These are phyloP conservation scores for Tapera naevia DNA, from an alignment of 2,797 vertebrate species.

Conservation along the genomic window DNA sequence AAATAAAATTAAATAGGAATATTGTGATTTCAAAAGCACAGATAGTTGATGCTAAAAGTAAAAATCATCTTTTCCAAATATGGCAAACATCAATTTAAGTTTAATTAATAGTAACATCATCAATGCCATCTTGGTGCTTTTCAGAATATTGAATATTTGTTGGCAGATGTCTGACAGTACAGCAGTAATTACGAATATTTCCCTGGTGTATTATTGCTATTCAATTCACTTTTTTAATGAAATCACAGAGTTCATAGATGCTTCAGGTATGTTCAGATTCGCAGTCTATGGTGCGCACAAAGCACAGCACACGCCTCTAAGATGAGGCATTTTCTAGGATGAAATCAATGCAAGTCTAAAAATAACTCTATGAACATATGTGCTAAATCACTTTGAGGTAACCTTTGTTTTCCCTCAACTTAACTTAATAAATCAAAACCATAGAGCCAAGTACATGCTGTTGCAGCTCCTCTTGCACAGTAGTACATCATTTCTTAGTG, in stretches of 20 bases:
- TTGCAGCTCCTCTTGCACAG: background rate
- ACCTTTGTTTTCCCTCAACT: conserved; percentile 30
- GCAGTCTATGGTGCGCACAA: background rate
- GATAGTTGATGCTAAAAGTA: background rate
- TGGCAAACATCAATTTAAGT: background rate
- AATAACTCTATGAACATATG: conserved; percentile 57
- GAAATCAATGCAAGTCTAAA: conserved; percentile 32
- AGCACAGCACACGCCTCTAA: background rate
- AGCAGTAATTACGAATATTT: conserved; percentile 35
- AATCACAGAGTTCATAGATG: background rate
- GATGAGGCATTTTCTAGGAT: background rate
- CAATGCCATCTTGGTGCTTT: background rate
- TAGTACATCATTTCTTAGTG: background rate
- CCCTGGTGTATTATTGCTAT: conserved; percentile 10
- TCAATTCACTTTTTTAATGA: conserved; percentile 41
- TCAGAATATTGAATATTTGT: conserved; percentile 22
- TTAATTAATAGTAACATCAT: conserved; percentile 36
- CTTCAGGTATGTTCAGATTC: background rate
- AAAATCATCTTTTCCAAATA: conserved; percentile 1
- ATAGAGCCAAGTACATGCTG: background rate
- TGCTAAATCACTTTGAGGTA: conserved; percentile 2
- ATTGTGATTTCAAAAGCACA: background rate
- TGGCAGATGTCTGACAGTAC: conserved; percentile 17
- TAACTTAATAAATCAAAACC: conserved; percentile 46
- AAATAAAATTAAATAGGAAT: background rate